These are phyloP conservation scores for Coreoperca whiteheadi DNA, from an alignment of 2,113 vertebrate genomes.

Conservation along the genomic window DNA sequence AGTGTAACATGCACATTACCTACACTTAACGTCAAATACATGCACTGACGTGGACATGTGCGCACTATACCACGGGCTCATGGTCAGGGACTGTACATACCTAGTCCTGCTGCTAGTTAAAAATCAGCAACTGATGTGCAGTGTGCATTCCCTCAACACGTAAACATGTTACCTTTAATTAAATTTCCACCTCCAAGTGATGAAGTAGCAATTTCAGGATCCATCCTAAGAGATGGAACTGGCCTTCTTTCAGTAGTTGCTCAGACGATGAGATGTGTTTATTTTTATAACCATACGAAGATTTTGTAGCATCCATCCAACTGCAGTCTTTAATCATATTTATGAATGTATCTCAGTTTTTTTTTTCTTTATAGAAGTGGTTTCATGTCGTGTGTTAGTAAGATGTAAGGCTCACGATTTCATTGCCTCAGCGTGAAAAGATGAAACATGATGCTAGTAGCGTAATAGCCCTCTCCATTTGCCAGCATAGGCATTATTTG, in stretches of 20 bases:
- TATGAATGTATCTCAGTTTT: slow-evolving; percentile 47
- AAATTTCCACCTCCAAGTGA: slow-evolving; percentile 30
- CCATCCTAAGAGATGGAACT: slow-evolving; percentile 14
- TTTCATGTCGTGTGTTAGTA: slow-evolving; percentile 63
- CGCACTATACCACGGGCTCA: slow-evolving; percentile 16
- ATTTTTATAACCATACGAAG: slow-evolving; percentile 55
- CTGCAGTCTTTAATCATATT: slow-evolving; percentile 64
- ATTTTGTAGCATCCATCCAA: slow-evolving; percentile 45
- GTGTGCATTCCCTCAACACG: slow-evolving; percentile 2
- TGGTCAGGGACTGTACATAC: slow-evolving; percentile 51
- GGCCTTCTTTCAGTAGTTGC: slow-evolving; percentile 11
- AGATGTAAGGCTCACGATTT: slow-evolving; percentile 62
- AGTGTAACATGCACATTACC: slow-evolving; percentile 60
- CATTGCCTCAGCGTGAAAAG: slow-evolving; percentile 67
- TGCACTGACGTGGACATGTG: slow-evolving; percentile 52
- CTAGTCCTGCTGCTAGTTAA: not conserved
- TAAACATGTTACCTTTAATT: slow-evolving; percentile 38
- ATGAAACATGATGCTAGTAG: slow-evolving; percentile 71
- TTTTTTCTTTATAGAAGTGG: slow-evolving; percentile 38
- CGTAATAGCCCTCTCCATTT: slow-evolving; percentile 72
- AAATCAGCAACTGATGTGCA: slow-evolving; percentile 16
- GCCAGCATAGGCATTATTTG: slow-evolving; percentile 73
- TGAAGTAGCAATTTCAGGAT: slow-evolving; percentile 16
- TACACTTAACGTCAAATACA: slow-evolving; percentile 63
- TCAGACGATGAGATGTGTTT: slow-evolving; percentile 44